Evolutionary conservation across 2,888 invertebrate genomes (phyloP).

Genomic region (Linnaemya vulpina): DNA sequence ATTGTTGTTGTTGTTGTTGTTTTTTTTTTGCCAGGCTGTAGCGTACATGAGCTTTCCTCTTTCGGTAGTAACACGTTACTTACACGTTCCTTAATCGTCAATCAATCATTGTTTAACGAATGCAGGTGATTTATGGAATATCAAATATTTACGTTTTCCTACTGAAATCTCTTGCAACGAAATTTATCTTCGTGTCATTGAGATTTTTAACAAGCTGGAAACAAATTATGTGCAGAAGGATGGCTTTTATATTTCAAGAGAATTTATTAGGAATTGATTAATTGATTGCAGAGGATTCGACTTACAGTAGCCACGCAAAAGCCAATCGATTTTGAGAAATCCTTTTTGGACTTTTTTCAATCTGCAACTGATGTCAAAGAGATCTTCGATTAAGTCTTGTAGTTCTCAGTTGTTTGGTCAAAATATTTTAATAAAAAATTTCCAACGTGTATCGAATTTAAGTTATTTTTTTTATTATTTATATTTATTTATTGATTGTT

Average conservation of each 20-base stretch:
- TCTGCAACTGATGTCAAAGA: no score
- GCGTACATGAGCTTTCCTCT: neutral
- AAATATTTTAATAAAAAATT: no score
- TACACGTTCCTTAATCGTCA: constrained; percentile 76
- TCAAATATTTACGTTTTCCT: constrained; percentile 28
- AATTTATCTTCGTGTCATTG: constrained; percentile 28
- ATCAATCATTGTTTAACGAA: constrained; percentile 78
- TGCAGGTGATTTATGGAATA: constrained; percentile 63
- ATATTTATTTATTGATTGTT: no score
- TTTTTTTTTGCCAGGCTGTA: no score
- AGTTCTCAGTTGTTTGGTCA: no score
- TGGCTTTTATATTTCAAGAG: neutral
- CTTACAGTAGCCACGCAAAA: no score
- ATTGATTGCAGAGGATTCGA: neutral
- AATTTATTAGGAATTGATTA: neutral
- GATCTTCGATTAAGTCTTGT: no score
- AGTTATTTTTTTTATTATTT: no score
- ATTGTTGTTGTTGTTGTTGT: constrained; percentile 11
- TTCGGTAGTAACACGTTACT: constrained; percentile 1
- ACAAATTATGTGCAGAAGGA: constrained; percentile 21
- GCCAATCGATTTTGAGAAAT: no score
- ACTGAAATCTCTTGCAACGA: neutral
- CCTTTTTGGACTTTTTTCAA: no score
- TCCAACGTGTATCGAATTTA: no score
- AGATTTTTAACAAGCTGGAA: constrained; percentile 22